Evolutionary conservation across 2,113 vertebrate genomes (phyloP).

Genomic region (Toxostoma redivivum): DNA sequence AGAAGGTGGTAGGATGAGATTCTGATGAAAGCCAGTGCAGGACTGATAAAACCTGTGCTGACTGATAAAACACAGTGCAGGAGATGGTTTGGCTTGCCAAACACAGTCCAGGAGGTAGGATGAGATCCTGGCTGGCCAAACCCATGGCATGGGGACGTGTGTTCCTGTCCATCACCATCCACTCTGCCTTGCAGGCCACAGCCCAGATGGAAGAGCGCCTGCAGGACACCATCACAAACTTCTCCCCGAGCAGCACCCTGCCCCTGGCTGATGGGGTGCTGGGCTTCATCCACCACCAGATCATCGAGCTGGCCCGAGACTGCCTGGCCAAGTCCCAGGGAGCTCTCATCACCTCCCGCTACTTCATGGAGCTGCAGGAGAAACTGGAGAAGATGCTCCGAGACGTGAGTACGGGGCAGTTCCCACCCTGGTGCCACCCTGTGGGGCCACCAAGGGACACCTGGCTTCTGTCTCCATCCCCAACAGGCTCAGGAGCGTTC

Average conservation of each 20-base stretch:
- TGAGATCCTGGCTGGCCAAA: background rate
- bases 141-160: rapidly evolving
- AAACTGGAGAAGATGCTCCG: constrained; percentile 93
- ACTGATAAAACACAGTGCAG: rapidly evolving
- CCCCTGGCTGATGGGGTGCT: constrained; percentile 90
- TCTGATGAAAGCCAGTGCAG: no score
- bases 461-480: background rate
- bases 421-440: background rate
- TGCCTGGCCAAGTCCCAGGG: constrained; percentile 92
- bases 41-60: no score
- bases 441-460: background rate
- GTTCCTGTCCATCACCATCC: background rate
- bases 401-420: constrained; percentile 72
- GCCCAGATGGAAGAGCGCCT: constrained; percentile 96
- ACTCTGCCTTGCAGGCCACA: constrained; percentile 79
- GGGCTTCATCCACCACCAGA: constrained; percentile 98
- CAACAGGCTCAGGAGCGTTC: constrained; percentile 89
- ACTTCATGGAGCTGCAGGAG: constrained; percentile 96
- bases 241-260: constrained; percentile 81
- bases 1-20: background rate
- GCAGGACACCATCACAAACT: constrained; percentile 85
- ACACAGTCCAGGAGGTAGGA: rapidly evolving
- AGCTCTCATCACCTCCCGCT: constrained; percentile 91
- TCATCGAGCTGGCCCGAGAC: constrained; percentile 91
- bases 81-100: background rate